A percentile compares a stretch with the other conserved stretches of the same genome.
Evolutionary conservation across 2,888 invertebrate species (phyloP).

Genomic region (Conus canariensis): DNA sequence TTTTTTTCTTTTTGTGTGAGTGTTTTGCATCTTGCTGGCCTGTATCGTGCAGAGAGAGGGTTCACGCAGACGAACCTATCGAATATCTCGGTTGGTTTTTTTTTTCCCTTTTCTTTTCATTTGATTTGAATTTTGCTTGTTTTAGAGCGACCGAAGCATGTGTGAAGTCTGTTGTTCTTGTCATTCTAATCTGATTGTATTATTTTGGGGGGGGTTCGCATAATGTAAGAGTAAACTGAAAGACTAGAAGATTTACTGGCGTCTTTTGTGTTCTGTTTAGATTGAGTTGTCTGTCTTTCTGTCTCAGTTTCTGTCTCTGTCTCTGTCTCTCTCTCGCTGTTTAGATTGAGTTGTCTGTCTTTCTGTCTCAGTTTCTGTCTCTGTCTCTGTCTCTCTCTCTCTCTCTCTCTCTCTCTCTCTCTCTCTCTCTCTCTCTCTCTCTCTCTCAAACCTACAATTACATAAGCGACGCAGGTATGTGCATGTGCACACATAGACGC

Average conservation of each 20-base stretch:
- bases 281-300: neutral
- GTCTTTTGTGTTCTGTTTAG: neutral
- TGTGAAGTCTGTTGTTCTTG: neutral
- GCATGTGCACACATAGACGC: too few relatives aligned
- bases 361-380: neutral
- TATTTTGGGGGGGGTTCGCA: neutral
- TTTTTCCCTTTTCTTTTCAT: neutral
- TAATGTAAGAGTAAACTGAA: slow-evolving; percentile 10
- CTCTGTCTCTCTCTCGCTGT: neutral
- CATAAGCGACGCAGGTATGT: too few relatives aligned
- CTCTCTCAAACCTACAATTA: too few relatives aligned
- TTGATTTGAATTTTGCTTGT: too few relatives aligned
- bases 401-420: neutral
- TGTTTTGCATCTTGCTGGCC: neutral
- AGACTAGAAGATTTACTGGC: neutral
- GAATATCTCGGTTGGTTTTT: neutral
- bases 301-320: too few relatives aligned
- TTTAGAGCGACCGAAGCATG: neutral
- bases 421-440: neutral
- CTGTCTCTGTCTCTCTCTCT: neutral
- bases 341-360: too few relatives aligned
- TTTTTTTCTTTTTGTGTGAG: neutral
- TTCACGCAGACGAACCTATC: neutral
- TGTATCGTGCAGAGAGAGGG: neutral
- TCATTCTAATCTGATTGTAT: slow-evolving; percentile 8